These are phyloP conservation scores for Pseudopodoces humilis DNA, from an alignment of 2,113 vertebrate genomes.

Conservation along the genomic window DNA sequence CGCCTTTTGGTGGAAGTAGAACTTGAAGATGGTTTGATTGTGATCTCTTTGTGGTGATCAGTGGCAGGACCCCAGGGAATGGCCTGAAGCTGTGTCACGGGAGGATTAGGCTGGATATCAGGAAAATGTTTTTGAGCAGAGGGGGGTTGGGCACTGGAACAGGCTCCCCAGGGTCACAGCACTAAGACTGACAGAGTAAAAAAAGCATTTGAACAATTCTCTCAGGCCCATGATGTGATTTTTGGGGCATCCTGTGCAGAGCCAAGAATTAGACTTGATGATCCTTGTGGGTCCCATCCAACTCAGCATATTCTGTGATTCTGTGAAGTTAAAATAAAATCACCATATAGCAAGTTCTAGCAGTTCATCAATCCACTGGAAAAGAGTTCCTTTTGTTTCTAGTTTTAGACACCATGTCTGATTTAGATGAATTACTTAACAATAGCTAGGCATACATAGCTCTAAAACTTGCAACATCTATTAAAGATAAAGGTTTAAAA, in stretches of 20 bases:
- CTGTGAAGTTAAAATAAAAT: neutral
- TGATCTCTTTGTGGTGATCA: neutral
- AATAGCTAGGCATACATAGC: neutral
- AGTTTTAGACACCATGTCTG: neutral
- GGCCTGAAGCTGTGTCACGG: neutral
- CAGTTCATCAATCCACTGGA: neutral
- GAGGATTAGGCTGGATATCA: neutral
- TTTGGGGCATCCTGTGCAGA: neutral
- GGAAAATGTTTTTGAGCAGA: neutral
- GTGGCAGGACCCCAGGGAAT: accelerated
- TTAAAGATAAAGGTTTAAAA: neutral
- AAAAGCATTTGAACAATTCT: neutral
- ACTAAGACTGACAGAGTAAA: neutral
- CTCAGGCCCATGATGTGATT: neutral
- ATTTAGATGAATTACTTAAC: neutral
- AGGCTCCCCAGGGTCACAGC: neutral
- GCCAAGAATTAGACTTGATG: neutral
- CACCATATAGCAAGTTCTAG: neutral
- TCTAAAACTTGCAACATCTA: neutral
- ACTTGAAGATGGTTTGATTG: neutral
- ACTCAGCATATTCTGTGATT: neutral
- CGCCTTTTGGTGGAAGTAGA: neutral
- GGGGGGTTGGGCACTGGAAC: neutral
- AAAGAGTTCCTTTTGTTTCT: neutral
- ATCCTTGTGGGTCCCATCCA: neutral